Evolutionary conservation across 2,113 vertebrate species (phyloP).

Genomic region (Panurus biarmicus): DNA sequence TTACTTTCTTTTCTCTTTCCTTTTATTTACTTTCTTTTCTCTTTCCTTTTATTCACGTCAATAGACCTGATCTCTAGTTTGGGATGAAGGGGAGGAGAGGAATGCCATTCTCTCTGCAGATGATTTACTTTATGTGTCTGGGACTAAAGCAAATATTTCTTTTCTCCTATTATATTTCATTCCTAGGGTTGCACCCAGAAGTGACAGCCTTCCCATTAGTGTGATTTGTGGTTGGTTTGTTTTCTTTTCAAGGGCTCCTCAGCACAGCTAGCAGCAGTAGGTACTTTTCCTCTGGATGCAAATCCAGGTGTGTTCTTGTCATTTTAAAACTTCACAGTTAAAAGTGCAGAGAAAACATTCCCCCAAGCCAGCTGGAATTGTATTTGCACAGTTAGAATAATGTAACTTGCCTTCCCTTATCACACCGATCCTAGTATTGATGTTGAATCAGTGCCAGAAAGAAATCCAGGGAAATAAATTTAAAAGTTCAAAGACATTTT

Average conservation of each 20-base stretch:
- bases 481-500: background rate
- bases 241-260: background rate
- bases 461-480: background rate
- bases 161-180: slow-evolving; percentile 7
- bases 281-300: background rate
- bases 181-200: background rate
- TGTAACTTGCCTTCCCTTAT: background rate
- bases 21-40: background rate
- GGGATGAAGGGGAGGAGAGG: background rate
- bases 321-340: background rate
- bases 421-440: background rate
- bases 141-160: slow-evolving; percentile 15
- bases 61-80: background rate
- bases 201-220: background rate
- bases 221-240: slow-evolving; percentile 1
- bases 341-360: background rate
- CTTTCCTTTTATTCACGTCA: background rate
- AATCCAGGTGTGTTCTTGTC: background rate
- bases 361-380: background rate
- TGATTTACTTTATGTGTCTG: slow-evolving; percentile 12
- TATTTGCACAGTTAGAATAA: background rate
- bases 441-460: background rate
- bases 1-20: background rate
- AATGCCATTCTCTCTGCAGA: background rate
- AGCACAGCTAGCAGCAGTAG: background rate